Evolutionary conservation across 2,888 invertebrate species (phyloP).

Genomic region (Bembecia ichneumoniformis): DNA sequence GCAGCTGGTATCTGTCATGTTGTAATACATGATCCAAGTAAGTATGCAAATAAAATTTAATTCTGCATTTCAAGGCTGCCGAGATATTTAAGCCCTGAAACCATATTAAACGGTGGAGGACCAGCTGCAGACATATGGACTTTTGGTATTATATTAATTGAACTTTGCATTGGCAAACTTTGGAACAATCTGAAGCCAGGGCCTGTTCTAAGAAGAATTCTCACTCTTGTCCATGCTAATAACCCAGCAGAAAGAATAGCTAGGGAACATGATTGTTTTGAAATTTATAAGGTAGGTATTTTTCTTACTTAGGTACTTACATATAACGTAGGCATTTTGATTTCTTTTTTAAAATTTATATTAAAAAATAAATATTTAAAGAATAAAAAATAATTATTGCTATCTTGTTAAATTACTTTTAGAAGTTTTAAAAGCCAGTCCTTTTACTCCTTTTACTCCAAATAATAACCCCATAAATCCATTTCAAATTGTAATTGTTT

Average conservation of each 20-base stretch:
- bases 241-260: constrained; percentile 78
- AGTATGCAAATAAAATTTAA: not conserved
- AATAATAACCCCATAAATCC: too few relatives aligned
- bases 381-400: not conserved
- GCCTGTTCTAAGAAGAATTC: constrained; percentile 80
- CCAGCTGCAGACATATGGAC: constrained; percentile 94
- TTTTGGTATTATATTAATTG: constrained; percentile 89
- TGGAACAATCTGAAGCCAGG: constrained; percentile 84
- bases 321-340: constrained; percentile 69
- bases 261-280: constrained; percentile 81
- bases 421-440: too few relatives aligned
- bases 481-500: too few relatives aligned
- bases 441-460: too few relatives aligned
- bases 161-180: constrained; percentile 80
- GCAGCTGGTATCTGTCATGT: too few relatives aligned
- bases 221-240: constrained; percentile 76
- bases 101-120: constrained; percentile 79
- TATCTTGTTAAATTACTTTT: not conserved
- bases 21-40: too few relatives aligned
- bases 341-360: not conserved
- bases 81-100: constrained; percentile 87
- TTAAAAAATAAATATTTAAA: not conserved
- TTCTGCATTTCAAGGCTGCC: constrained; percentile 73
- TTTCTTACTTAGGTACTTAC: not conserved
- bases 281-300: constrained; percentile 72